phyloP scores from a whole-genome alignment of 2,888 invertebrate genomes.

The Agrotis ipsilon region DNA sequence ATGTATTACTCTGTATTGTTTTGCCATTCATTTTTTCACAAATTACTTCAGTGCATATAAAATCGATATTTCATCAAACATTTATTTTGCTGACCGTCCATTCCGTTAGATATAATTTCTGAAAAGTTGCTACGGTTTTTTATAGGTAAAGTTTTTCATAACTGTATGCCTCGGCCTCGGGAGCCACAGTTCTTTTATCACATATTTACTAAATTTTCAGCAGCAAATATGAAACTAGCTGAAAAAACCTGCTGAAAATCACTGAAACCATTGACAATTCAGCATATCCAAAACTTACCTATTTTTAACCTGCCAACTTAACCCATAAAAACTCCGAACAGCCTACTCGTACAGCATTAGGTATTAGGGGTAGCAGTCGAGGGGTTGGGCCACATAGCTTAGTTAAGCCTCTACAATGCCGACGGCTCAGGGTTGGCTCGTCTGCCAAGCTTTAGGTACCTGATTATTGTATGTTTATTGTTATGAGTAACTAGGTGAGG shows the following conservation, averaged over 20 bases:
- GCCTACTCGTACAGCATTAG: background rate
- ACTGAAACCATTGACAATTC: background rate
- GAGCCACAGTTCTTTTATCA: too few species aligned
- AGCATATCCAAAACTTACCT: background rate
- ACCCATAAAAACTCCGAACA: background rate
- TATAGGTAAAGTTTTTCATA: too few species aligned
- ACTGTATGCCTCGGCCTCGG: too few species aligned
- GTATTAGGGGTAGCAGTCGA: conserved; percentile 32
- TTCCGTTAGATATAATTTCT: too few species aligned
- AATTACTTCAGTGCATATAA: background rate
- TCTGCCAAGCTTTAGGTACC: conserved; percentile 25
- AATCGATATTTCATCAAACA: too few species aligned
- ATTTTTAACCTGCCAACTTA: background rate
- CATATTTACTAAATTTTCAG: background rate
- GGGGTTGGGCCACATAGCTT: conserved; percentile 40
- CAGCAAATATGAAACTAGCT: background rate
- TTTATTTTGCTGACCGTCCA: too few species aligned
- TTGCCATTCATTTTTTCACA: background rate
- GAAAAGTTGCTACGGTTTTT: too few species aligned
- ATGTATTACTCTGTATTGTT: too few species aligned
- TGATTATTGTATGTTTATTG: conserved; percentile 51
- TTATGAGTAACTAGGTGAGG: background rate
- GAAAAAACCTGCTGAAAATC: background rate
- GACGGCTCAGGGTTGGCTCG: conserved; percentile 63
- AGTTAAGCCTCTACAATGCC: conserved; percentile 60